Percentiles rank a stretch among this genome's conserved stretches.
Conservation (phyloP, 2,113 vertebrate species). For the Rhynchomys soricoides region DNA sequence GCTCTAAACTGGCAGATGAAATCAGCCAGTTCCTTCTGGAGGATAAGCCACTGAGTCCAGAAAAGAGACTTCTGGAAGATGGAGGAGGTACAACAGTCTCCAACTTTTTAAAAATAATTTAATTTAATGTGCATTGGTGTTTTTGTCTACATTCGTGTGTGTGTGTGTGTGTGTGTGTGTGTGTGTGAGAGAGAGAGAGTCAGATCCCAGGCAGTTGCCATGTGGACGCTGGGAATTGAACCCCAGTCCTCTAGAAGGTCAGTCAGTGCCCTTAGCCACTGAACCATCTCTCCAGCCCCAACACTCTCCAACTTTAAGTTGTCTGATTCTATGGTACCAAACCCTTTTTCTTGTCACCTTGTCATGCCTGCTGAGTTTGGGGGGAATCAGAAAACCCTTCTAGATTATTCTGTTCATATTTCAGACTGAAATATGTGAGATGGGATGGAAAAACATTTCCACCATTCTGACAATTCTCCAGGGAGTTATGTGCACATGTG, state of each 20-base stretch:
- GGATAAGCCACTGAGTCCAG: neutral
- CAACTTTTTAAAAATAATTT: neutral
- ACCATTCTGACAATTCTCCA: neutral
- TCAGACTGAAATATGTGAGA: neutral
- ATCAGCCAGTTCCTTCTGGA: fast-evolving
- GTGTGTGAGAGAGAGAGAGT: no score
- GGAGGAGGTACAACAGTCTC: fast-evolving
- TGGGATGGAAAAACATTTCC: neutral
- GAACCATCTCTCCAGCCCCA: neutral
- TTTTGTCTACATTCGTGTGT: neutral
- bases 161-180: neutral
- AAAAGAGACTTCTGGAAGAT: neutral
- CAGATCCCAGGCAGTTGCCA: neutral
- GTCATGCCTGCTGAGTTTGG: neutral
- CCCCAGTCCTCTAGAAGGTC: neutral
- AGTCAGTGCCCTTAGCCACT: neutral
- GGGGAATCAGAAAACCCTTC: neutral
- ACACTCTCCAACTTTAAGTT: neutral
- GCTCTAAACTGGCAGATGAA: neutral
- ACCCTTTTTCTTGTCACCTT: neutral
- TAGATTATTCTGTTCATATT: neutral
- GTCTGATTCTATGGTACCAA: neutral
- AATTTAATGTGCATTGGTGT: neutral
- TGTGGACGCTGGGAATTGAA: neutral
- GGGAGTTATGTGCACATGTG: neutral